Conservation (phyloP, 2,113 vertebrate species). For the Leucopsar rothschildi region DNA sequence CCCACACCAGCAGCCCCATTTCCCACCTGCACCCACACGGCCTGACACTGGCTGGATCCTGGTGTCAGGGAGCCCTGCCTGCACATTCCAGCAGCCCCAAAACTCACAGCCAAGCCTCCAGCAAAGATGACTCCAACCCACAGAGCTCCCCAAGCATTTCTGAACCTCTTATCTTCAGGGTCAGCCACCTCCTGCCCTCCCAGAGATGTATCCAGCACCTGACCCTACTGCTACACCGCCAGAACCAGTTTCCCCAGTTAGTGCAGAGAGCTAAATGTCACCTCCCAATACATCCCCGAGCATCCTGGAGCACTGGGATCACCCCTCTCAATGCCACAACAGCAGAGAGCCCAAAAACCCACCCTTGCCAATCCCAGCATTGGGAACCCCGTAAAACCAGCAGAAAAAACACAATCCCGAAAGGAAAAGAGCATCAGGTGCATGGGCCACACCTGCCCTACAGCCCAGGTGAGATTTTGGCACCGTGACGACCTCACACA, state of each 20-base stretch:
- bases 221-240: background rate
- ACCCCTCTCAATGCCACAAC: background rate
- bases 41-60: rapidly evolving
- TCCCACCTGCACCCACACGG: background rate
- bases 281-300: rapidly evolving
- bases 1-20: rapidly evolving
- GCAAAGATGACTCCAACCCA: background rate
- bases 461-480: background rate
- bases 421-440: background rate
- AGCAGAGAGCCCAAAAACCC: background rate
- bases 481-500: rapidly evolving
- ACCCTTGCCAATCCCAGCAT: rapidly evolving
- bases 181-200: background rate
- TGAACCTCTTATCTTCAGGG: background rate
- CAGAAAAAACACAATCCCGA: background rate
- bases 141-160: background rate
- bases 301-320: background rate
- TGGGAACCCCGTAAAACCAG: background rate
- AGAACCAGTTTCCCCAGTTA: background rate
- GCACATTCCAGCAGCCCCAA: background rate
- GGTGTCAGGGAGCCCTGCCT: background rate
- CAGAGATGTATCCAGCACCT: background rate
- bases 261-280: background rate
- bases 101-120: background rate
- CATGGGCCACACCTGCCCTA: rapidly evolving